Conservation (phyloP, 2,888 invertebrate genomes). For the Sinohyriopsis cumingii region DNA sequence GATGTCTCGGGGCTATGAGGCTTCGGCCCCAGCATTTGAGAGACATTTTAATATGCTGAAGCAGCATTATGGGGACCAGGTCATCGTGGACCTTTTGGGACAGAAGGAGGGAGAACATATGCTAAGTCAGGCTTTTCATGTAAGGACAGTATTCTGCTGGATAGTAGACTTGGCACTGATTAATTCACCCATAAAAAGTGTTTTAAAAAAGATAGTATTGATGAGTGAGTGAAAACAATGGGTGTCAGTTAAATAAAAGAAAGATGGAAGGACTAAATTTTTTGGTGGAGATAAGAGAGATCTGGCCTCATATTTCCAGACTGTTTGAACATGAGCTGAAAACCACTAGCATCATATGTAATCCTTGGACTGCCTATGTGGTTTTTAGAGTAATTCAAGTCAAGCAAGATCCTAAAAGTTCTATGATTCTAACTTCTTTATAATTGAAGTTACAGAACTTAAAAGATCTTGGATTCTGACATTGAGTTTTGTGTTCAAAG, state of each 20-base stretch:
- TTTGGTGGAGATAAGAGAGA: no score
- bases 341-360: no score
- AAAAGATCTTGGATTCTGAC: no score
- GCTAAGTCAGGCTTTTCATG: constrained; percentile 81
- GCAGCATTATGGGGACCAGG: constrained; percentile 90
- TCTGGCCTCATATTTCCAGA: no score
- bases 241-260: not conserved
- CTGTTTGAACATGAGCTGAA: no score
- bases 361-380: no score
- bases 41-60: constrained; percentile 90
- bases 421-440: no score
- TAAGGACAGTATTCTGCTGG: constrained; percentile 29
- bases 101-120: constrained; percentile 98
- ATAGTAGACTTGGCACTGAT: not conserved
- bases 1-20: constrained; percentile 95
- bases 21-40: constrained; percentile 93
- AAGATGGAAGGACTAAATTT: no score
- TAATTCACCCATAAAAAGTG: not conserved
- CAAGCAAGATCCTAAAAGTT: no score
- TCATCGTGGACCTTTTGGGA: constrained; percentile 91
- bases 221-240: not conserved
- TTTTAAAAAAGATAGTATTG: not conserved
- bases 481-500: no score
- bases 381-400: no score
- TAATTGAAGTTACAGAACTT: no score